Conservation (phyloP, 92 coral and sea anemone genomes). For the Epizoanthus stellaris region DNA sequence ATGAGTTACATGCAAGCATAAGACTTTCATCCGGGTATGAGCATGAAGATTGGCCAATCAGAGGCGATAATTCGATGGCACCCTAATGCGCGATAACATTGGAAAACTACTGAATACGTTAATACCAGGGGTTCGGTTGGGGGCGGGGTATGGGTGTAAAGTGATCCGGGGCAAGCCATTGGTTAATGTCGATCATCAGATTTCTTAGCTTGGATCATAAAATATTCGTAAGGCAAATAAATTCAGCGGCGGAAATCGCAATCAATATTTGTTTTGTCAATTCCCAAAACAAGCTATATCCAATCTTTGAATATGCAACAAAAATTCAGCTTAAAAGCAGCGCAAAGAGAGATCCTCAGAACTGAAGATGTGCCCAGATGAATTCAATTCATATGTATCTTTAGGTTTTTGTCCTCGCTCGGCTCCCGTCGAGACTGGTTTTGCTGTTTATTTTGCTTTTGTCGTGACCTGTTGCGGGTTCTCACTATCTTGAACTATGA, state of each 20-base stretch:
- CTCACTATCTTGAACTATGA: too few species aligned
- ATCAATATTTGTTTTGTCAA: neutral
- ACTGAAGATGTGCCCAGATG: too few species aligned
- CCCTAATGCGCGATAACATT: slow-evolving; percentile 2
- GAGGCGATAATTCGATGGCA: neutral
- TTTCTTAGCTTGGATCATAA: neutral
- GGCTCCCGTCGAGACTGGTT: too few species aligned
- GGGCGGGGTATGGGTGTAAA: slow-evolving; percentile 20
- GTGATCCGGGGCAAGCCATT: neutral
- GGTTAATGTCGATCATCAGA: slow-evolving; percentile 28
- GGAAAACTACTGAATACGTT: slow-evolving; percentile 31
- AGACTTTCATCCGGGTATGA: slow-evolving; percentile 24
- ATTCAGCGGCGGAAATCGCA: neutral
- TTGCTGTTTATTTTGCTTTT: too few species aligned
- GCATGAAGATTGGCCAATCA: slow-evolving; percentile 9
- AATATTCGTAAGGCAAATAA: slow-evolving; percentile 8
- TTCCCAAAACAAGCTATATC: neutral
- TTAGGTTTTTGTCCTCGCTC: too few species aligned
- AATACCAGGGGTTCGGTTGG: slow-evolving; percentile 15
- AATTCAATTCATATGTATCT: too few species aligned
- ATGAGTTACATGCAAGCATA: neutral
- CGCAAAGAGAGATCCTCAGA: too few species aligned
- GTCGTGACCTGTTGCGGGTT: too few species aligned
- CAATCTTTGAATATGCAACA: neutral
- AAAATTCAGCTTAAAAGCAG: too few species aligned